phyloP scores from a whole-genome alignment of 1,140 invertebrate species.

The Globodera rostochiensis region DNA sequence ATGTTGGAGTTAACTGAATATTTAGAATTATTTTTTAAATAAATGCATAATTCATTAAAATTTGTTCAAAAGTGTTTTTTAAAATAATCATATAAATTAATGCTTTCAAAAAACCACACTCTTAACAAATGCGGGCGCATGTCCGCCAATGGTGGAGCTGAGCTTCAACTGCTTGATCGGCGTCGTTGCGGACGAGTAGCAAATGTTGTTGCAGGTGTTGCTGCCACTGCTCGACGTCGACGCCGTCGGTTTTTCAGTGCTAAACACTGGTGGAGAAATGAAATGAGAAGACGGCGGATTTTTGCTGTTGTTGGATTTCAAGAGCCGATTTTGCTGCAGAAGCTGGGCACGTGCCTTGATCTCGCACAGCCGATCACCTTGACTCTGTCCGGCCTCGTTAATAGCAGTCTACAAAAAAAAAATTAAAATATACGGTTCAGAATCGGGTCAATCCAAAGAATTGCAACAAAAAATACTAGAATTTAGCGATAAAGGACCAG shows the following conservation, averaged over 20 bases:
- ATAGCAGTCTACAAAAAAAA: conserved; percentile 39
- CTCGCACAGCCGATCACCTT: conserved; percentile 51
- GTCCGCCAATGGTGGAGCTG: conserved; percentile 12
- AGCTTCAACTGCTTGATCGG: conserved; percentile 44
- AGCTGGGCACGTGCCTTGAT: conserved; percentile 43
- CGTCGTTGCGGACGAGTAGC: conserved; percentile 37
- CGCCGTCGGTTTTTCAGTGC: neutral
- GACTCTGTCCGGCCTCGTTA: conserved; percentile 51
- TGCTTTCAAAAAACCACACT: neutral
- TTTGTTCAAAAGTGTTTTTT: neutral
- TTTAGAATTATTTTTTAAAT: too few relatives aligned
- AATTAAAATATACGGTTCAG: too few relatives aligned
- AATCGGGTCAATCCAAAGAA: too few relatives aligned
- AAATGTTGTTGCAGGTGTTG: conserved; percentile 1
- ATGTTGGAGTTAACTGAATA: too few relatives aligned
- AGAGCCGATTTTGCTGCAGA: conserved; percentile 7
- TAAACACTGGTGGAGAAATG: conserved; percentile 1
- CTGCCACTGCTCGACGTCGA: neutral
- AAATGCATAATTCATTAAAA: neutral
- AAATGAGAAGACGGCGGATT: neutral
- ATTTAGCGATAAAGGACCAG: too few relatives aligned
- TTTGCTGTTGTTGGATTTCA: neutral
- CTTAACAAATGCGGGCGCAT: neutral
- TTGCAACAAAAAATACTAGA: too few relatives aligned
- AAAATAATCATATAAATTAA: too few relatives aligned